Base-by-base conservation (phyloP, 2,113 vertebrate species). In the Strix uralensis region DNA sequence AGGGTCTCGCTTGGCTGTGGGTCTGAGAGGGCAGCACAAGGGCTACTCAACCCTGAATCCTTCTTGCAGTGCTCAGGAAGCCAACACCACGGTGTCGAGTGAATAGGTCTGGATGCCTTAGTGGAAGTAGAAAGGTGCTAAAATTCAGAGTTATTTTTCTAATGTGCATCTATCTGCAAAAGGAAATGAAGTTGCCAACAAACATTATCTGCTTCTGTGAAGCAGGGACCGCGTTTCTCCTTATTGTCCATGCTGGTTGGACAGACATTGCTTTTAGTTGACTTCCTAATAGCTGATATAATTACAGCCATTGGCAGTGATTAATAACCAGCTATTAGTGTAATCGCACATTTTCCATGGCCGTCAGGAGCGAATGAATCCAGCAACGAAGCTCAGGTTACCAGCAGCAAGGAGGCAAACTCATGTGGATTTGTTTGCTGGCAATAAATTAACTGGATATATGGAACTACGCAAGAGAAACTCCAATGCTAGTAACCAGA, bases 301-400 rank as follows among this genome's bases (percentile, higher is more conserved):
- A 94, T 77, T 72, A 40, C 88, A 92, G 83, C 44, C 73, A 57
- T 0, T 15, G 85, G 81, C 69, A 94, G 82, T 61, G 95, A 94
- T 94, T 86, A 89, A 87, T 89, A 79, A 91, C 13, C 57, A 78
- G 86, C 92, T 86, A 74, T 90, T 79, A 88, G 55, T 14, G 79
- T 17, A 71, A 57, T 69, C 25, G 1, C 32, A 38, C 6, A 3
- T 4, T 57, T 61, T 38, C 93, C 44, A 5, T 6, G 86, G 62
- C 51, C 21, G 0, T 6, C 57, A 70, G 90, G 58, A 88, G 65
- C 1, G 0, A 52, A 22, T 3, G 15, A 74, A 80, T 17, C 54
- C 85, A 80, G 67, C 63, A n/a, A 1, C 0, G 22, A 51, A 66
- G 90, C 72, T 95, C 88, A 11, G 42, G 70, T 92, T 92, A 67